These are phyloP conservation scores for Brienomyrus brachyistius DNA, from an alignment of 2,113 vertebrate species.

Conservation along the genomic window DNA sequence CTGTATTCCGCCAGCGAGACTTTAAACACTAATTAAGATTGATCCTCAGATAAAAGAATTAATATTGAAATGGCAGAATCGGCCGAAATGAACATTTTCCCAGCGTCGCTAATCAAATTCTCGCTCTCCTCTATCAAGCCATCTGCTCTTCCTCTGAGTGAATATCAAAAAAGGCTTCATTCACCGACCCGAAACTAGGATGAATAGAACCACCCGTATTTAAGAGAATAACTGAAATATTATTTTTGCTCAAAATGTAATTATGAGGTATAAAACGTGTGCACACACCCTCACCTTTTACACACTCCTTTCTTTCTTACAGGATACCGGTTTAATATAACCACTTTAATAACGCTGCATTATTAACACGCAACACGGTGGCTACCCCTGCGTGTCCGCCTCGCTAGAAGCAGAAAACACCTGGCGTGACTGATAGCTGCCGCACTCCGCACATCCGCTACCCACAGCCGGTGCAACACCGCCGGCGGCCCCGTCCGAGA, in stretches of 20 bases:
- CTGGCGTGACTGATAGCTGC: not conserved
- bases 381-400: not conserved
- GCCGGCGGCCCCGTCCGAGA: not conserved
- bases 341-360: not conserved
- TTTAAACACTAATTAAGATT: slow-evolving; percentile 56
- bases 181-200: not conserved
- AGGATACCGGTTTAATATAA: not conserved
- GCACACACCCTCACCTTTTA: not conserved
- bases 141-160: slow-evolving; percentile 25
- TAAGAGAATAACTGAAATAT: not conserved
- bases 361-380: not conserved
- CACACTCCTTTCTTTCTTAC: not conserved
- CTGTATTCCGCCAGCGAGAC: slow-evolving; percentile 35
- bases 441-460: not conserved
- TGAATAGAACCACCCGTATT: not conserved
- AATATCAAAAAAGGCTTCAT: not conserved
- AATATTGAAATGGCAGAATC: slow-evolving; percentile 50
- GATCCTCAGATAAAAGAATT: slow-evolving; percentile 56
- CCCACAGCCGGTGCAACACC: too few relatives aligned
- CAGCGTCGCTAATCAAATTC: slow-evolving; percentile 35
- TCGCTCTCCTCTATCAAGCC: slow-evolving; percentile 34
- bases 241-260: not conserved
- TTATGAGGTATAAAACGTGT: not conserved
- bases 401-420: not conserved
- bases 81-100: slow-evolving; percentile 40